Evolutionary conservation across 2,888 invertebrate species (phyloP).

Genomic region (Melanotus villosus): DNA sequence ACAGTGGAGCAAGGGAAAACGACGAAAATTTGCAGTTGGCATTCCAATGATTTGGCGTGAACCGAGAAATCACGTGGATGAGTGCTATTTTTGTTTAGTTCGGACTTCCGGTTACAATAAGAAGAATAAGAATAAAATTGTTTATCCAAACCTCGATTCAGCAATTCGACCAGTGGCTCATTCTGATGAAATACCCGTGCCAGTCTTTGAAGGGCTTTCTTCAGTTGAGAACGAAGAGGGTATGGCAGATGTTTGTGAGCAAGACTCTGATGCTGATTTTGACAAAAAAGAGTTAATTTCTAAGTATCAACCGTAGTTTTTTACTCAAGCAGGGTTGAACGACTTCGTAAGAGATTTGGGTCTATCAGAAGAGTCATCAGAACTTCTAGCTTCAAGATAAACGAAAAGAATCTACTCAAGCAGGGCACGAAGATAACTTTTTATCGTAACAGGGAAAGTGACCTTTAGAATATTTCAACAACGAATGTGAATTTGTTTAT

Average conservation of each 20-base stretch:
- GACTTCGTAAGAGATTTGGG: too few species aligned
- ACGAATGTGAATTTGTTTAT: background rate
- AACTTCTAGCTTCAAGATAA: too few species aligned
- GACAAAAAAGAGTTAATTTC: background rate
- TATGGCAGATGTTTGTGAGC: background rate
- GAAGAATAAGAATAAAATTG: background rate
- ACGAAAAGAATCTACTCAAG: too few species aligned
- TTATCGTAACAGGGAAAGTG: background rate
- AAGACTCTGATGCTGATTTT: background rate
- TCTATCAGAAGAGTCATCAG: too few species aligned
- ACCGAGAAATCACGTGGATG: conserved; percentile 47
- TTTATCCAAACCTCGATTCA: background rate
- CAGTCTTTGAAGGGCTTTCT: background rate
- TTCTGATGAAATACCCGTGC: background rate
- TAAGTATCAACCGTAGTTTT: background rate
- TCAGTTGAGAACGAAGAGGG: background rate
- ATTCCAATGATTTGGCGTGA: conserved; percentile 50
- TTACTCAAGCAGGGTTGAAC: background rate
- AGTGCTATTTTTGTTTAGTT: conserved; percentile 37
- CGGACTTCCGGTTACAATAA: background rate
- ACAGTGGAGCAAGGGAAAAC: conserved; percentile 49
- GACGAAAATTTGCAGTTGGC: conserved; percentile 45
- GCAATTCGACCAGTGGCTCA: background rate
- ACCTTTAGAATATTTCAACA: background rate
- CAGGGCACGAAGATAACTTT: background rate